phyloP scores from a whole-genome alignment of 2,797 vertebrate species.

The Scolopax rusticola region DNA sequence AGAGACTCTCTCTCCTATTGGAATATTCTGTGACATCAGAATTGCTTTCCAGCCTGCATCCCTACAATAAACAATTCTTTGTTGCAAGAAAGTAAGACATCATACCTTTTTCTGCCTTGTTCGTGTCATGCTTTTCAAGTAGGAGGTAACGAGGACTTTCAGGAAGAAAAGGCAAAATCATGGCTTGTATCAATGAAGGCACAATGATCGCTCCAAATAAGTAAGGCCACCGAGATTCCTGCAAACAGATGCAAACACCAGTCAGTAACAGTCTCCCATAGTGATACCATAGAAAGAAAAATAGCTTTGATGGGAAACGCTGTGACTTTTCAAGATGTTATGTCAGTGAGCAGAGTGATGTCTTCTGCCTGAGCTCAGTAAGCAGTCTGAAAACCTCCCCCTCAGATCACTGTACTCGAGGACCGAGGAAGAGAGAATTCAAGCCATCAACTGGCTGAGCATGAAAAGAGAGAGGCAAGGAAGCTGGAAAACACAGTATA shows the following conservation, averaged over 20 bases:
- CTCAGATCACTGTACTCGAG: not conserved
- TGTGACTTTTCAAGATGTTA: not conserved
- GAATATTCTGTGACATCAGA: not conserved
- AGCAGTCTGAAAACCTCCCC: not conserved
- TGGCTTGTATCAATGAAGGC: slow-evolving; percentile 87
- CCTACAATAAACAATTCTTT: not conserved
- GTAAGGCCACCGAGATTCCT: slow-evolving; percentile 90
- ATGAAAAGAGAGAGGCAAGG: not conserved
- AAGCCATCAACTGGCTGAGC: not conserved
- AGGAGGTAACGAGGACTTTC: slow-evolving; percentile 94
- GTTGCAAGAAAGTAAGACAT: not conserved
- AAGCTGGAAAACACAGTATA: not conserved
- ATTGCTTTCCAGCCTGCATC: not conserved
- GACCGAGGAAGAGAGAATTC: not conserved
- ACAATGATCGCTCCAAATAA: slow-evolving; percentile 87
- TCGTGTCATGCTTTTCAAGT: slow-evolving; percentile 87
- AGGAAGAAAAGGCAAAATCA: slow-evolving; percentile 90
- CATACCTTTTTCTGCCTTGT: slow-evolving; percentile 88
- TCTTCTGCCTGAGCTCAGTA: not conserved
- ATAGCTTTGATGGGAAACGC: not conserved
- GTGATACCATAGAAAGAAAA: not conserved
- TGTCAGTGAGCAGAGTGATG: not conserved
- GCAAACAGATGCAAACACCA: not conserved
- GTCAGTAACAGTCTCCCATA: not conserved
- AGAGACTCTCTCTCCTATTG: not conserved